phyloP scores from a whole-genome alignment of 2,113 vertebrate species.

The Sphaerodactylus townsendi region DNA sequence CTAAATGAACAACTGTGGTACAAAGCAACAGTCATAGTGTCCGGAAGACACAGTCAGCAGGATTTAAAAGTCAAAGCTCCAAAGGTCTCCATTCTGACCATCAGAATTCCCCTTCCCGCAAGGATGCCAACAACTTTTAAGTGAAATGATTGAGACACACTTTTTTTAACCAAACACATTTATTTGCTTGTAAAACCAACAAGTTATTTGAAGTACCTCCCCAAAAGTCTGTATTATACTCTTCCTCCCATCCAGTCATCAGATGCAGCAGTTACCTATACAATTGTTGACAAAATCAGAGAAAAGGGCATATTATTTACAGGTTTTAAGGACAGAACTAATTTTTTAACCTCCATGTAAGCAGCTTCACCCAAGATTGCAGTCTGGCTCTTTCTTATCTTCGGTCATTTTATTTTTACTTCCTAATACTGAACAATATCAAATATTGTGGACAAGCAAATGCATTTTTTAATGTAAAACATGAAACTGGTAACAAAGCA shows the following conservation, averaged over 20 bases:
- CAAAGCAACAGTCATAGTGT: not conserved
- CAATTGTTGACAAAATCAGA: constrained; percentile 55
- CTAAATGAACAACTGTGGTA: too few relatives aligned
- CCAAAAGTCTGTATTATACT: constrained; percentile 30
- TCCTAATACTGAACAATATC: constrained; percentile 57
- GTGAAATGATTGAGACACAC: not conserved
- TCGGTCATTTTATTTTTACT: constrained; percentile 21
- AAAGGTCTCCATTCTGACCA: not conserved
- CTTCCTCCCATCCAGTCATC: constrained; percentile 20
- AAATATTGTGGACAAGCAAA: constrained; percentile 39
- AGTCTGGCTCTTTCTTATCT: constrained; percentile 33
- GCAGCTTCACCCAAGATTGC: constrained; percentile 50
- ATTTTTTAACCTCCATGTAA: constrained; percentile 59
- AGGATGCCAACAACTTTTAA: not conserved
- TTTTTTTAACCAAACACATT: constrained; percentile 69
- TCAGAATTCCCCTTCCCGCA: not conserved
- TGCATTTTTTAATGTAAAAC: constrained; percentile 48
- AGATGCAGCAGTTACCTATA: constrained; percentile 66
- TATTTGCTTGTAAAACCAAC: constrained; percentile 74
- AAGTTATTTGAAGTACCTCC: constrained; percentile 49
- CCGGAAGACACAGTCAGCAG: not conserved
- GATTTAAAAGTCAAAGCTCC: not conserved
- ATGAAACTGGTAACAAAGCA: not conserved
- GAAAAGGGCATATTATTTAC: constrained; percentile 48
- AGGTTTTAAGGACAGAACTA: constrained; percentile 45